Evolutionary conservation across 2,797 vertebrate genomes (phyloP).

Genomic region (Alcedo atthis): DNA sequence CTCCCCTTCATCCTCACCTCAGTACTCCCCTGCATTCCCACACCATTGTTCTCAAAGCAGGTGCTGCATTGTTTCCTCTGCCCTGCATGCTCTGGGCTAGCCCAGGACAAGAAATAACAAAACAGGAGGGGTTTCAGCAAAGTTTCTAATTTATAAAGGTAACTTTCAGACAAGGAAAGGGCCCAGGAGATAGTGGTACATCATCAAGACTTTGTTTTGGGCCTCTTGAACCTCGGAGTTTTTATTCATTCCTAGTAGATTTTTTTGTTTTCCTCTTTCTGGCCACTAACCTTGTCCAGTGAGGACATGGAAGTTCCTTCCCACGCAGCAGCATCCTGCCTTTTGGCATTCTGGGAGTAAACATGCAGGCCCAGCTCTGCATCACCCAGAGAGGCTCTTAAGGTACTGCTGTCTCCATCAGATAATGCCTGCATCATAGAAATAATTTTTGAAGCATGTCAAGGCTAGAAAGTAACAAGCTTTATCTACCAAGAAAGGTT

Average conservation of each 20-base stretch:
- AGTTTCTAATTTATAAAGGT: not conserved
- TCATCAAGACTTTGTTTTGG: not conserved
- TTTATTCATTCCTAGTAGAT: not conserved
- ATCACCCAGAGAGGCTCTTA: not conserved
- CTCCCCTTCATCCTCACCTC: not conserved
- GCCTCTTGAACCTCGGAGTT: not conserved
- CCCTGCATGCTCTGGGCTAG: not conserved
- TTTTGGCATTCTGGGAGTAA: not conserved
- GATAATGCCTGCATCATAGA: not conserved
- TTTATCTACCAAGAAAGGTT: not conserved
- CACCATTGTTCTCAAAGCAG: not conserved
- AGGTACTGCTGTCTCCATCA: not conserved
- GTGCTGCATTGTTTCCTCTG: not conserved
- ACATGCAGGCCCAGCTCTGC: not conserved
- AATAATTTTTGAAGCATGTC: not conserved
- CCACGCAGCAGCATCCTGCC: not conserved
- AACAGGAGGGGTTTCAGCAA: not conserved
- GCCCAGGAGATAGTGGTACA: not conserved
- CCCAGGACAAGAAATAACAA: not conserved
- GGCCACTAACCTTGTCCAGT: not conserved
- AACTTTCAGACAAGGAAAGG: not conserved
- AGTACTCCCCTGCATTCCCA: no score
- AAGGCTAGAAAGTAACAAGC: not conserved
- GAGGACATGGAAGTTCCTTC: conserved; percentile 45
- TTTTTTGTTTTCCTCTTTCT: conserved; percentile 8